phyloP scores from a whole-genome alignment of 1,140 invertebrate species.

The Sycophaga agraensis region DNA sequence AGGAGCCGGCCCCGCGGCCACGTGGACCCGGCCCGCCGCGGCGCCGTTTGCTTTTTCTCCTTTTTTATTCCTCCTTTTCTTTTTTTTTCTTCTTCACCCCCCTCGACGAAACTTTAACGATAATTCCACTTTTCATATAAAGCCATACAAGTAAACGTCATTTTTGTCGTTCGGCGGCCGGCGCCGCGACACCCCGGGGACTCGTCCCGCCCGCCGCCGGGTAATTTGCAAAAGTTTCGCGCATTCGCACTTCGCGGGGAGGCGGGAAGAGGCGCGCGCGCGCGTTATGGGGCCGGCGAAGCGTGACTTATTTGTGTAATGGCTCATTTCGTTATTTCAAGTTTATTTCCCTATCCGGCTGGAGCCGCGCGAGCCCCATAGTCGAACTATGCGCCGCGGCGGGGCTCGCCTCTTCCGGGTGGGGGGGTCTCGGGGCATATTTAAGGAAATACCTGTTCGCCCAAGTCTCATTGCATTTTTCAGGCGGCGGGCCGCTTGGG shows the following conservation, averaged over 20 bases:
- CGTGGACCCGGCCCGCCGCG: too few relatives aligned
- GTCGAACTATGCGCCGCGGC: too few relatives aligned
- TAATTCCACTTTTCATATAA: conserved; percentile 18
- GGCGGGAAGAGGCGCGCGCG: too few relatives aligned
- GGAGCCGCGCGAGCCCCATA: too few relatives aligned
- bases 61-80: not conserved
- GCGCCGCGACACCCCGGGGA: conserved; percentile 9
- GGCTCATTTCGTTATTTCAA: conserved; percentile 26
- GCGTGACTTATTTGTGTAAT: conserved; percentile 25
- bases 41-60: not conserved
- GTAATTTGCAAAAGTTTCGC: conserved; percentile 26
- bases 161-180: conserved; percentile 21
- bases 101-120: conserved; percentile 8
- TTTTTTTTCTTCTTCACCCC: not conserved
- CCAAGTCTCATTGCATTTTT: conserved; percentile 5
- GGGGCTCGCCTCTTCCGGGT: too few relatives aligned
- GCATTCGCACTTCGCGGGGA: conserved; percentile 7
- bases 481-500: too few relatives aligned
- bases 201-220: conserved; percentile 3
- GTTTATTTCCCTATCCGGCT: not conserved
- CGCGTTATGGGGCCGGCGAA: conserved; percentile 12
- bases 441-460: conserved; percentile 1
- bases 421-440: too few relatives aligned
- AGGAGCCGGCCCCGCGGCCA: too few relatives aligned
- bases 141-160: conserved; percentile 18